Evolutionary conservation across 2,888 invertebrate species (phyloP), one percentile per base, ranked within the genome.

Genomic region (Erebia epiphron): DNA sequence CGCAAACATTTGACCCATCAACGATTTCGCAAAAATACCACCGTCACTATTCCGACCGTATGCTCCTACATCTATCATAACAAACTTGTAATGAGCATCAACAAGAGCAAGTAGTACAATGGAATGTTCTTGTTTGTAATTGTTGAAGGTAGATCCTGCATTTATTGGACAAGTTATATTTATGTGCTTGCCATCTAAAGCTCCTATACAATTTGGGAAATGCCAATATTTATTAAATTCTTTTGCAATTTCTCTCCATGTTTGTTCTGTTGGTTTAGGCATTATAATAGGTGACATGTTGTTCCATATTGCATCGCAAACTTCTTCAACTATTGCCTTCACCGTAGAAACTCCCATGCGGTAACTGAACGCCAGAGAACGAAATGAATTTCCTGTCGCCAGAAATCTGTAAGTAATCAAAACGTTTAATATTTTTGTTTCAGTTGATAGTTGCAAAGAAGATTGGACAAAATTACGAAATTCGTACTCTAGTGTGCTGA

Each of bases 21-120:
- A 69, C 41, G 70, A 74, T 43, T 70, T 63, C 64, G 69, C 60
- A 9, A 69, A 71, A 71, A 78, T 21, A 21, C 21, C 75, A 75
- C 77, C 76, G 69, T 78, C 76, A 74, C 77, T 76, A 70, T 77
- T 77, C 49, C 77, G 56, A 46, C 78, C 78, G 75, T 77, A 78
- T 35, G 76, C 76, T 18, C 71, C 71, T 56, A 75, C 73, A 70
- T 75, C 77, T 21, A 79, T 58, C 69, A 74, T 75, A 72, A 78
- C 73, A 74, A 79, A 78, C 73, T 64, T 69, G 72, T 78, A 75
- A 70, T 75, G 50, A 26, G 75, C 76, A 62, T 78, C 76, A 73
- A 76, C 79, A 21, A 78, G 71, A 54, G 75, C 77, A 13, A 78
- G 69, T 62, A 79, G 54, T 13, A 77, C 76, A 69, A 77, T 75